Percentiles rank a stretch among this genome's conserved stretches.
Evolutionary conservation across 1,140 invertebrate genomes (phyloP).

Genomic region (Ladona fulva): DNA sequence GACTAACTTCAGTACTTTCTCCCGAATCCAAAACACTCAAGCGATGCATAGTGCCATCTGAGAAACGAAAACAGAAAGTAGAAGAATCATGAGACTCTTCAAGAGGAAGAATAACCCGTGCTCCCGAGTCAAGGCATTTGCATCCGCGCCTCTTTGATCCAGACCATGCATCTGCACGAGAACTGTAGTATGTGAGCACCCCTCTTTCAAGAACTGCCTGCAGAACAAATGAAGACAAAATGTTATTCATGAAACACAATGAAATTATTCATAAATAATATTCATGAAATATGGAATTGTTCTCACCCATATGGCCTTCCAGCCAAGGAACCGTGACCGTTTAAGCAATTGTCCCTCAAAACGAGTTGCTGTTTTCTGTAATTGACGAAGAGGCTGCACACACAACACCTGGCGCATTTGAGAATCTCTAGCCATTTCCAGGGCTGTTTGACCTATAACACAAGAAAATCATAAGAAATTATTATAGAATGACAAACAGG

Average conservation of each 20-base stretch:
- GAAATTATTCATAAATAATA: not conserved
- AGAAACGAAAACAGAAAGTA: constrained; percentile 46
- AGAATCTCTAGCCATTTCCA: constrained; percentile 47
- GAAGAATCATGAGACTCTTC: constrained; percentile 35
- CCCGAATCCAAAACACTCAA: constrained; percentile 38
- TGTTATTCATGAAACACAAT: not conserved
- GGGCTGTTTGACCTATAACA: constrained; percentile 51
- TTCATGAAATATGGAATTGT: constrained; percentile 22
- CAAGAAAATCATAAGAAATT: constrained; percentile 20
- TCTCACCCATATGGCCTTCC: constrained; percentile 50
- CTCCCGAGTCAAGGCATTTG: constrained; percentile 54
- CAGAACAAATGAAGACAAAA: constrained; percentile 1
- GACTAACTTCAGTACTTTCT: constrained; percentile 32
- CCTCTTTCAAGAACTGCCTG: constrained; percentile 55
- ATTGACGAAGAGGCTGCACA: constrained; percentile 48
- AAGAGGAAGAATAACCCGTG: constrained; percentile 36
- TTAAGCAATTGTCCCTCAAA: constrained; percentile 57
- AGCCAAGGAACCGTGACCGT: constrained; percentile 52
- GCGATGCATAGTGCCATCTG: constrained; percentile 49
- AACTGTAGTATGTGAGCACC: constrained; percentile 54
- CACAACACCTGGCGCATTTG: constrained; percentile 58
- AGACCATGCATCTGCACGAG: constrained; percentile 49
- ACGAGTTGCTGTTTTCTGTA: constrained; percentile 46
- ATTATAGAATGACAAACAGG: no score
- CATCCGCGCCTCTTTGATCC: constrained; percentile 47